Evolutionary conservation across 2,888 invertebrate species (phyloP).

Genomic region (Steinernema hermaphroditum): DNA sequence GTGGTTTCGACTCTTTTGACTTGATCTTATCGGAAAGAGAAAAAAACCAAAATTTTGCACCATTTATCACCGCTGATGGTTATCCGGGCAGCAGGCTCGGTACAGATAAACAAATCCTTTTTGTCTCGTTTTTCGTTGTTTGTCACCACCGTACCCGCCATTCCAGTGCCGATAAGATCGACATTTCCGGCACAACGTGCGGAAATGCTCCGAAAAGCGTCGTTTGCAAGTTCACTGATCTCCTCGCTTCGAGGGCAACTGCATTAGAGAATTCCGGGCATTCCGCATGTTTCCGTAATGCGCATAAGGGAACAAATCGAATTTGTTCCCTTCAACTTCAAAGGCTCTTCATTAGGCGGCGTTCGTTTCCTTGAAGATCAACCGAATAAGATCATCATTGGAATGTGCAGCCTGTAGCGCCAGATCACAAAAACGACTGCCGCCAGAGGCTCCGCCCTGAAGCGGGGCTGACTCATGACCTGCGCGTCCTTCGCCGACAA

Average conservation of each 20-base stretch:
- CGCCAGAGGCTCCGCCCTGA: constrained; percentile 16
- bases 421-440: constrained; percentile 30
- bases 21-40: background rate
- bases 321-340: background rate
- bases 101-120: background rate
- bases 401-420: constrained; percentile 22
- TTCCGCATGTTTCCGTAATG: background rate
- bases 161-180: constrained; percentile 10
- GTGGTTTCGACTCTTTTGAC: background rate
- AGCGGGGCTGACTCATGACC: constrained; percentile 29
- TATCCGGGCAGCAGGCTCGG: constrained; percentile 19
- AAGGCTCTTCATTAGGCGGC: constrained; percentile 20
- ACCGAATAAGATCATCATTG: constrained; percentile 27
- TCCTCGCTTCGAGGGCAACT: background rate
- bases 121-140: background rate
- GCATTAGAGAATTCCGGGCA: background rate
- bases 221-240: constrained; percentile 4
- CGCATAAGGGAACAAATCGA: constrained; percentile 17
- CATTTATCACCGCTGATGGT: constrained; percentile 2
- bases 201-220: background rate
- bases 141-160: background rate
- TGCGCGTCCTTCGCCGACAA: constrained; percentile 25
- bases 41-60: constrained; percentile 4
- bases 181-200: background rate
- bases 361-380: constrained; percentile 19